Conservation (phyloP, 2,113 vertebrate genomes). For the Sigmodon hispidus region DNA sequence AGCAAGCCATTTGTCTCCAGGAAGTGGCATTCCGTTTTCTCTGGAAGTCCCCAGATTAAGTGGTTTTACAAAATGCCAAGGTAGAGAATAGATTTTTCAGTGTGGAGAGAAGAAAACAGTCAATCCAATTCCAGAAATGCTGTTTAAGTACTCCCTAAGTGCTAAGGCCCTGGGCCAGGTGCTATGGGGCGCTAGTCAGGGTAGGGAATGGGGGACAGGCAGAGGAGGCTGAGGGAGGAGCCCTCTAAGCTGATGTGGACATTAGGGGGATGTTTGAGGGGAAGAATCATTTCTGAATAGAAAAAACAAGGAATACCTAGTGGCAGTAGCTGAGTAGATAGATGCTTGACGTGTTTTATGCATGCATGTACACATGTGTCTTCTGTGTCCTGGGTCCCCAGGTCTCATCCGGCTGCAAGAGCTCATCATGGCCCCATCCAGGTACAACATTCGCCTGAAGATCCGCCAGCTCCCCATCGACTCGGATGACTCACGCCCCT, state of each 20-base stretch:
- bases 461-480: conserved; percentile 98
- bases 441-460: conserved; percentile 98
- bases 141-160: neutral
- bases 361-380: neutral
- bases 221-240: neutral
- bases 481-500: conserved; percentile 91
- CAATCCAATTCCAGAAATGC: conserved; percentile 36
- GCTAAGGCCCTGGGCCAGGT: neutral
- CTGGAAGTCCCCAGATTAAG: conserved; percentile 75
- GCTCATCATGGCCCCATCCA: conserved; percentile 97
- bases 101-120: conserved; percentile 45
- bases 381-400: conserved; percentile 76
- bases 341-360: neutral
- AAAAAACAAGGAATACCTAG: neutral
- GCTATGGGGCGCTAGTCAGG: fast-evolving
- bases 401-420: conserved; percentile 98
- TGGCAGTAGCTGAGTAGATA: neutral
- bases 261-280: neutral
- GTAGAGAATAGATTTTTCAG: conserved; percentile 48
- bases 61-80: conserved; percentile 72
- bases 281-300: neutral
- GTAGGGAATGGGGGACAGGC: neutral
- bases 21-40: conserved; percentile 78
- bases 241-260: neutral
- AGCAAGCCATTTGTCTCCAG: conserved; percentile 77